phyloP scores from a whole-genome alignment of 2,888 invertebrate genomes.

The Brenthis daphne region DNA sequence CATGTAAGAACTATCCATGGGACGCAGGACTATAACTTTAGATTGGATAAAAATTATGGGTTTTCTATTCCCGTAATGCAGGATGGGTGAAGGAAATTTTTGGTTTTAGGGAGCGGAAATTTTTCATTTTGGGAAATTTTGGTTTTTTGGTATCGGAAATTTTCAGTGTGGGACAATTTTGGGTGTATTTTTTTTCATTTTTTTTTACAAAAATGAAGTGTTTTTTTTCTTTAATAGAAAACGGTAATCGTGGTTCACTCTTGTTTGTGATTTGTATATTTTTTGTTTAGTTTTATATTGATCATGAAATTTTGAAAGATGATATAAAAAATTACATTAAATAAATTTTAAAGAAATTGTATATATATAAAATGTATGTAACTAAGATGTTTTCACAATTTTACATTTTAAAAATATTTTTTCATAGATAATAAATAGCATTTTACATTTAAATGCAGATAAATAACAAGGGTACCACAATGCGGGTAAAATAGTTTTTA shows the following conservation, averaged over 20 bases:
- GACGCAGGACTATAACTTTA: slow-evolving; percentile 68
- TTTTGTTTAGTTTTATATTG: no score
- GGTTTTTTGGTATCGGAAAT: no score
- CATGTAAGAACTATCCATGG: slow-evolving; percentile 74
- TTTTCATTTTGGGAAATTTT: background rate
- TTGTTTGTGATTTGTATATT: no score
- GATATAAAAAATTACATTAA: no score
- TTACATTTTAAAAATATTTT: background rate
- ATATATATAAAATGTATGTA: background rate
- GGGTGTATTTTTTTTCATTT: no score
- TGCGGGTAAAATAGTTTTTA: slow-evolving; percentile 17
- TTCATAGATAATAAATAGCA: background rate
- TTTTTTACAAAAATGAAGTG: no score
- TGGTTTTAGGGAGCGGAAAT: background rate
- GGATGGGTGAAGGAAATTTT: background rate
- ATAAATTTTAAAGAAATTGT: background rate
- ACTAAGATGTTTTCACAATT: background rate
- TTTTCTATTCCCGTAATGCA: background rate
- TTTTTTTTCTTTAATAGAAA: no score
- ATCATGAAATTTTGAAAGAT: no score
- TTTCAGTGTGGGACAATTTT: no score
- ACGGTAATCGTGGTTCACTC: no score
- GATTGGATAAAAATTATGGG: slow-evolving; percentile 46
- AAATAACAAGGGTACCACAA: slow-evolving; percentile 12
- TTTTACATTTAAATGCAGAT: slow-evolving; percentile 3